Conservation (phyloP, 2,113 vertebrate species). For the Thymallus thymallus region DNA sequence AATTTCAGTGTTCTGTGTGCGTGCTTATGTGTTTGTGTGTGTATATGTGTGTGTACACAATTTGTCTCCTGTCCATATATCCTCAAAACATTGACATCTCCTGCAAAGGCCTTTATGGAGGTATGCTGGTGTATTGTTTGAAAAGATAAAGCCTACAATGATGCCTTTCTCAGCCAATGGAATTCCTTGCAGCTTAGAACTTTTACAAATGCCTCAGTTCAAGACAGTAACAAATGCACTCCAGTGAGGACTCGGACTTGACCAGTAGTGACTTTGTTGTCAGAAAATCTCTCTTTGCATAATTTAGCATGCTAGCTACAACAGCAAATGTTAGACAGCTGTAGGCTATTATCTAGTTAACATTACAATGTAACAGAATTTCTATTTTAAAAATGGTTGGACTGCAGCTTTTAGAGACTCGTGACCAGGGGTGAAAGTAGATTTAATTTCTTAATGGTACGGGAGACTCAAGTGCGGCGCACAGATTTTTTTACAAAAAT, state of each 20-base stretch:
- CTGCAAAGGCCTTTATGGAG: slow-evolving; percentile 43
- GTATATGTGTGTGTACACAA: slow-evolving; percentile 13
- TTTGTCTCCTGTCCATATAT: slow-evolving; percentile 35
- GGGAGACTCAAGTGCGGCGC: no score
- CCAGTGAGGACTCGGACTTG: background rate
- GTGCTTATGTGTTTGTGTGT: slow-evolving; percentile 1
- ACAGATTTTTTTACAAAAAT: no score
- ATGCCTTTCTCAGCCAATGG: slow-evolving; percentile 20
- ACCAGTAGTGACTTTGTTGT: background rate
- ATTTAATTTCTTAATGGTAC: no score
- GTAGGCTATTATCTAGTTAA: background rate
- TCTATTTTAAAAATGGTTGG: no score
- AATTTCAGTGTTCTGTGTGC: slow-evolving; percentile 35
- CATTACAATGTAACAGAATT: no score
- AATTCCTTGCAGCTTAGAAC: no score
- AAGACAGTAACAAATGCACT: background rate
- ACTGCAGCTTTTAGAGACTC: no score
- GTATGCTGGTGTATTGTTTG: slow-evolving; percentile 68
- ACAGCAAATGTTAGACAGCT: no score
- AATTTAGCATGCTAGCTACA: no score
- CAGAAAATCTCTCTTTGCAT: no score
- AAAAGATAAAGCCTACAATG: slow-evolving; percentile 53
- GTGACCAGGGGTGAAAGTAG: no score
- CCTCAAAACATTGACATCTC: slow-evolving; percentile 56
- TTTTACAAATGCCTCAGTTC: background rate